A percentile compares a stretch with the other conserved stretches of the same genome.
phyloP scores from a whole-genome alignment of 1,140 invertebrate species.

The Drosophila serrata region DNA sequence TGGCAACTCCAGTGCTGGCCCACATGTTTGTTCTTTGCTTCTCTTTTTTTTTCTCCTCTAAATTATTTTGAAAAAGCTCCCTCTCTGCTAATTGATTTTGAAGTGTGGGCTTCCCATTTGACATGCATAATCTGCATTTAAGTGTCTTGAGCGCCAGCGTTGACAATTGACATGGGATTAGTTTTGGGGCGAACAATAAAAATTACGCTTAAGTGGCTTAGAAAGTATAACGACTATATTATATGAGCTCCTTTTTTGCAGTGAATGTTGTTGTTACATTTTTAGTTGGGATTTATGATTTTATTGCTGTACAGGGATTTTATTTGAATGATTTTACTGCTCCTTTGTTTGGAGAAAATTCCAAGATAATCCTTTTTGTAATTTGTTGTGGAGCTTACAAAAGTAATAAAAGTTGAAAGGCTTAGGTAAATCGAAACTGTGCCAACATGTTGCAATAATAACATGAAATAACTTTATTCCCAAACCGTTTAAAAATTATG shows the following conservation, averaged over 20 bases:
- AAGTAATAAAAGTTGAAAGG: neutral
- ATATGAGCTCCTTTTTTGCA: constrained; percentile 18
- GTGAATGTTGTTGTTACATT: constrained; percentile 18
- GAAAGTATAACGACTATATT: constrained; percentile 20
- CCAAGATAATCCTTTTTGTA: constrained; percentile 12
- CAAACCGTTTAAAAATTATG: neutral
- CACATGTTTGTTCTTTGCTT: constrained; percentile 23
- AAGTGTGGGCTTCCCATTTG: constrained; percentile 44
- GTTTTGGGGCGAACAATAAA: constrained; percentile 22
- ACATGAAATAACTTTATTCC: neutral
- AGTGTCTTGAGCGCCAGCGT: constrained; percentile 32
- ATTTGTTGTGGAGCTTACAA: neutral
- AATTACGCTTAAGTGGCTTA: constrained; percentile 35
- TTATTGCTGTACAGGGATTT: constrained; percentile 27
- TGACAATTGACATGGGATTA: constrained; percentile 46
- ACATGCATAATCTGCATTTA: constrained; percentile 57
- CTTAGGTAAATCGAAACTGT: constrained; percentile 1
- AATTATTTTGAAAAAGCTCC: constrained; percentile 36
- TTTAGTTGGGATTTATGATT: constrained; percentile 29
- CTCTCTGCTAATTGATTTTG: constrained; percentile 63
- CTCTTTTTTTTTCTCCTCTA: neutral
- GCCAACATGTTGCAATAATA: neutral
- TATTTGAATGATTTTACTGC: constrained; percentile 1
- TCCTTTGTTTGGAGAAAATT: constrained; percentile 1
- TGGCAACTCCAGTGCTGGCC: constrained; percentile 40